A percentile compares a stretch with the other conserved stretches of the same genome.
phyloP scores from a whole-genome alignment of 2,113 vertebrate species.

The Callaeas wilsoni region DNA sequence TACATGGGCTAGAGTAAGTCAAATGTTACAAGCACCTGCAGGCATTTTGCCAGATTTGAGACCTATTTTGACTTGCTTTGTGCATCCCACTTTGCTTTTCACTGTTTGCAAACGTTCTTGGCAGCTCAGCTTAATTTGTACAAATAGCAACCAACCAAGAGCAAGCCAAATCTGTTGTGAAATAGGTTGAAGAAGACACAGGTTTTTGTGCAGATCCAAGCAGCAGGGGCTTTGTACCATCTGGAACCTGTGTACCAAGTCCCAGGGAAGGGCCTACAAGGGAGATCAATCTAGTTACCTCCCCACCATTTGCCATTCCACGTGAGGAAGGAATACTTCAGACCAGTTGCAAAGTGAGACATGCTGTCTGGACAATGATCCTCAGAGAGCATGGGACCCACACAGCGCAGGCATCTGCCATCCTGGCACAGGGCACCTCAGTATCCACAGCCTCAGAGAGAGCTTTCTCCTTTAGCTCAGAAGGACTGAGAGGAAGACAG shows the following conservation, averaged over 20 bases:
- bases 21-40: conserved; percentile 26
- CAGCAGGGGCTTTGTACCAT: conserved; percentile 62
- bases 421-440: conserved; percentile 8
- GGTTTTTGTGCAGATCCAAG: conserved; percentile 40
- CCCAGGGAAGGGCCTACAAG: conserved; percentile 21
- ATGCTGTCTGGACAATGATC: conserved; percentile 41
- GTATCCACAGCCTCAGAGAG: not conserved
- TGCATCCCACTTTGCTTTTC: conserved; percentile 46
- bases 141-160: conserved; percentile 47
- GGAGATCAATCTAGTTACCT: conserved; percentile 28
- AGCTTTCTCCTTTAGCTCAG: conserved; percentile 11
- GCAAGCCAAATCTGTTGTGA: conserved; percentile 41
- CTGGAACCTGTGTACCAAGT: conserved; percentile 37
- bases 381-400: not conserved
- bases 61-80: conserved; percentile 39
- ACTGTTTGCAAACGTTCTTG: conserved; percentile 54
- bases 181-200: conserved; percentile 38
- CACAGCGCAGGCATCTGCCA: conserved; percentile 26
- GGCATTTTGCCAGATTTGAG: not conserved
- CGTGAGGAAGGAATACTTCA: not conserved
- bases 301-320: conserved; percentile 6
- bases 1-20: not conserved
- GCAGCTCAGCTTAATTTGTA: conserved; percentile 43
- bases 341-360: conserved; percentile 20
- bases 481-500: conserved; percentile 19